Evolutionary conservation across 2,888 invertebrate species (phyloP).

Genomic region (Hybos culiciformis): DNA sequence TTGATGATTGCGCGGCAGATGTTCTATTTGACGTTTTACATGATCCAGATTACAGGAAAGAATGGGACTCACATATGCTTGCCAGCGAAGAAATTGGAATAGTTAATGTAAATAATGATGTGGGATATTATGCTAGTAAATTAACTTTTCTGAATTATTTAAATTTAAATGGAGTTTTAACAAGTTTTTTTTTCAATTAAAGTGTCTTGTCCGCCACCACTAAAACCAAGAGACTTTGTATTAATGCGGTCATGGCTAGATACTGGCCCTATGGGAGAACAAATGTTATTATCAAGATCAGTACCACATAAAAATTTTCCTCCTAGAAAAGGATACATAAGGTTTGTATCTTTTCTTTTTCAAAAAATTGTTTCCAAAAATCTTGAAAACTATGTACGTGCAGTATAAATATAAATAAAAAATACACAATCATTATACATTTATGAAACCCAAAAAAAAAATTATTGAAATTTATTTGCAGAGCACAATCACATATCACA

Average conservation of each 20-base stretch:
- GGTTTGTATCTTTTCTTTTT: too few species aligned
- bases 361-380: too few species aligned
- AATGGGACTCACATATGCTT: constrained; percentile 86
- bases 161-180: background rate
- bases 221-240: constrained; percentile 84
- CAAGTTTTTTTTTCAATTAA: constrained; percentile 13
- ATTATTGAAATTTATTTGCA: too few species aligned
- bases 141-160: constrained; percentile 16
- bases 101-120: constrained; percentile 84
- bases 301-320: constrained; percentile 78
- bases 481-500: constrained; percentile 47
- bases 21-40: constrained; percentile 75
- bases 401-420: too few species aligned
- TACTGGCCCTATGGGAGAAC: constrained; percentile 54
- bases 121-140: constrained; percentile 83
- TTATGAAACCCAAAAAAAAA: too few species aligned
- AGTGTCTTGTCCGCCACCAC: constrained; percentile 78
- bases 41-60: constrained; percentile 74
- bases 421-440: too few species aligned
- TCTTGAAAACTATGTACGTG: too few species aligned
- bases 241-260: constrained; percentile 86
- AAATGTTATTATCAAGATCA: constrained; percentile 81
- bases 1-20: constrained; percentile 47
- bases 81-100: constrained; percentile 76
- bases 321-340: constrained; percentile 66